These are phyloP conservation scores for Neogale vison DNA, from an alignment of 2,113 vertebrate genomes.

Conservation along the genomic window DNA sequence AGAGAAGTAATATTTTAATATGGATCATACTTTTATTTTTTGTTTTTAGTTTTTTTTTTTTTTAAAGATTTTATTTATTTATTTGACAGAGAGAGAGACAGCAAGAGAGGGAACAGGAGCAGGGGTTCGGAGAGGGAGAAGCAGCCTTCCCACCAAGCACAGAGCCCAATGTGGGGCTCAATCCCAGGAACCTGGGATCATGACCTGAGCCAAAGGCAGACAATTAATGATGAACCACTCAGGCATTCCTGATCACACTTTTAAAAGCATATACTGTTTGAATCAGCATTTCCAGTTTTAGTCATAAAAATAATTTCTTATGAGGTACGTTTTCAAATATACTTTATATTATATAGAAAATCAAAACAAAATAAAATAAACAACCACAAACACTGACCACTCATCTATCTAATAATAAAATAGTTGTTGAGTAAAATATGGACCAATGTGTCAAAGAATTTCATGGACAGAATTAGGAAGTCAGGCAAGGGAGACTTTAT, in stretches of 20 bases:
- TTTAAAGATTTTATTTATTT: too few species aligned
- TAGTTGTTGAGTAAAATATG: neutral
- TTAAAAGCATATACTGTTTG: neutral
- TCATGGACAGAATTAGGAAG: neutral
- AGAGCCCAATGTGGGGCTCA: too few species aligned
- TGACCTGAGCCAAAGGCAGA: too few species aligned
- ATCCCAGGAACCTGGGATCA: too few species aligned
- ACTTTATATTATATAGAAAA: neutral
- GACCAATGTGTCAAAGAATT: neutral
- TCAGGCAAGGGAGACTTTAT: neutral
- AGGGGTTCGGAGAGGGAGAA: too few species aligned
- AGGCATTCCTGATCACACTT: too few species aligned
- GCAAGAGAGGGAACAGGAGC: too few species aligned
- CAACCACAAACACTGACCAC: neutral
- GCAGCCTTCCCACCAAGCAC: too few species aligned
- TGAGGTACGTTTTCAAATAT: neutral
- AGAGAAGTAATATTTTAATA: neutral
- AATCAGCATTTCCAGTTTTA: neutral
- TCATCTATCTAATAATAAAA: neutral
- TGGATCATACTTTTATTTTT: neutral
- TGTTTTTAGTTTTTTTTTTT: too few species aligned
- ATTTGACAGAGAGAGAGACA: too few species aligned
- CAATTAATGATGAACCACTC: too few species aligned
- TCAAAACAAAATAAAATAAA: neutral
- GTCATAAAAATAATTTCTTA: neutral